phyloP scores from a whole-genome alignment of 2,797 vertebrate genomes.

The Gobionotothen gibberifrons region DNA sequence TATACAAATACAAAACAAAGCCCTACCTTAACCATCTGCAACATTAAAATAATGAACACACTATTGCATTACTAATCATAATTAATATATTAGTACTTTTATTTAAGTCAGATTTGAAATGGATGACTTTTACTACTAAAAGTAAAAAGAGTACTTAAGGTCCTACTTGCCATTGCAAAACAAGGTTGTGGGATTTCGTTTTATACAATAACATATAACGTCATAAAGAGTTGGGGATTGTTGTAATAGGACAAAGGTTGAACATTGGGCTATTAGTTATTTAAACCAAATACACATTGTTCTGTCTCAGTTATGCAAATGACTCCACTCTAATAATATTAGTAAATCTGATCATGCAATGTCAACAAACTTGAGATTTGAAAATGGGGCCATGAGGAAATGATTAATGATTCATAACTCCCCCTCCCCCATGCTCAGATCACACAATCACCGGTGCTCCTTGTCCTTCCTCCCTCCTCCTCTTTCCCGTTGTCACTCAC shows the following conservation, averaged over 20 bases:
- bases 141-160: too few relatives aligned
- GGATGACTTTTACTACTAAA: too few relatives aligned
- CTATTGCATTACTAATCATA: too few relatives aligned
- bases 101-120: too few relatives aligned
- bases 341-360: not conserved
- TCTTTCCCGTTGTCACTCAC: constrained; percentile 49
- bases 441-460: constrained; percentile 15
- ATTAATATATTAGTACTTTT: too few relatives aligned
- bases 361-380: not conserved
- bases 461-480: constrained; percentile 14
- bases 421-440: constrained; percentile 16
- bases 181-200: not conserved
- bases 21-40: too few relatives aligned
- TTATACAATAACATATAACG: not conserved
- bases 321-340: not conserved
- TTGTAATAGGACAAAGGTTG: constrained; percentile 5
- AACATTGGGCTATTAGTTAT: not conserved
- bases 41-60: too few relatives aligned
- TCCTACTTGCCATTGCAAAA: not conserved
- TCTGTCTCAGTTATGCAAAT: not conserved
- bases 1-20: too few relatives aligned
- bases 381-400: not conserved
- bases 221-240: not conserved
- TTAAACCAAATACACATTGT: not conserved
- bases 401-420: constrained; percentile 27